Evolutionary conservation across 2,113 vertebrate species (phyloP).

Genomic region (Promerops cafer): DNA sequence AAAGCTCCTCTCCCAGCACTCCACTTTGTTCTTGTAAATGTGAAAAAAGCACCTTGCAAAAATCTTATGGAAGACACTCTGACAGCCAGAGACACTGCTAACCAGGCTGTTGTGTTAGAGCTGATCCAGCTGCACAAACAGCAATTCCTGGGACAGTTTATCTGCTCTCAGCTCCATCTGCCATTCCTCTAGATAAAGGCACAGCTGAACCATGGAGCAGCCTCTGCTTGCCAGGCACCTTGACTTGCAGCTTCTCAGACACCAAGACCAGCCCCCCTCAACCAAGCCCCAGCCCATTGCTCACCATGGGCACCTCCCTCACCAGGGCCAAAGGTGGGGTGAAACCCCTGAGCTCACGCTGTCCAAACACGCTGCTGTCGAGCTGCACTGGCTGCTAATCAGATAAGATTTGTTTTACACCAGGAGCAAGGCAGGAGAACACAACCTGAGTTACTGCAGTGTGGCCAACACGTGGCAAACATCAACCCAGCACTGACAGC

Average conservation of each 20-base stretch:
- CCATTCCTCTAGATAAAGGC: not conserved
- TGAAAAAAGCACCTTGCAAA: not conserved
- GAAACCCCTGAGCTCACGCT: not conserved
- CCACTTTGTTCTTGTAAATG: not conserved
- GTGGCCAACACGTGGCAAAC: not conserved
- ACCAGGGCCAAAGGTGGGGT: not conserved
- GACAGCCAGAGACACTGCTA: not conserved
- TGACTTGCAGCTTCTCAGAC: fast-evolving
- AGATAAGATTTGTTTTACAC: not conserved
- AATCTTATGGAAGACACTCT: not conserved
- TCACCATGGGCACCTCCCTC: not conserved
- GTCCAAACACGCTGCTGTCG: fast-evolving
- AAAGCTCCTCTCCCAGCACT: not conserved
- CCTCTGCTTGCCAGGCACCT: not conserved
- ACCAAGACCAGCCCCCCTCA: fast-evolving
- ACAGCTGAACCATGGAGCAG: not conserved
- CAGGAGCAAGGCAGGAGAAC: not conserved
- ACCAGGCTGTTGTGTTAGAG: not conserved
- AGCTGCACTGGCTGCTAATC: not conserved
- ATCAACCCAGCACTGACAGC: not conserved
- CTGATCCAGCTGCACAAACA: not conserved
- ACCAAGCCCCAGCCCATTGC: not conserved
- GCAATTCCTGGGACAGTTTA: not conserved
- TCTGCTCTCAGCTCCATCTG: fast-evolving
- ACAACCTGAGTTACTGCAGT: not conserved